A percentile compares a stretch with the other conserved stretches of the same genome.
These are phyloP conservation scores for Coreoperca whiteheadi DNA, from an alignment of 2,113 vertebrate species.

Conservation along the genomic window DNA sequence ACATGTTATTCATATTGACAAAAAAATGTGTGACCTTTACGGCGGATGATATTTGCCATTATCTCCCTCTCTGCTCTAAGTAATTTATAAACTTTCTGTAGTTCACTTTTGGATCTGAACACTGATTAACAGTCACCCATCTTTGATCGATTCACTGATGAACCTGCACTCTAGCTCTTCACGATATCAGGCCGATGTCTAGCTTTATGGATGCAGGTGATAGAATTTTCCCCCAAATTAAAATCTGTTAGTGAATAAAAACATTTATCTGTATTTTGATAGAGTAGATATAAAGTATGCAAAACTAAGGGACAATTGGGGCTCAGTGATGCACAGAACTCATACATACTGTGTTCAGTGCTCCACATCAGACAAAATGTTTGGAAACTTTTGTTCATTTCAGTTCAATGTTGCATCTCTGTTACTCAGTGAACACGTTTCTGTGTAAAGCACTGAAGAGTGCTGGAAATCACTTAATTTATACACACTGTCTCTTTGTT, in stretches of 20 bases:
- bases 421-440: not conserved
- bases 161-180: not conserved
- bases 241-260: not conserved
- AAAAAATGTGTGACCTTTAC: not conserved
- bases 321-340: not conserved
- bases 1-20: not conserved
- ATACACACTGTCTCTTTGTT: not conserved
- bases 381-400: no score
- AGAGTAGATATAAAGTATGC: no score
- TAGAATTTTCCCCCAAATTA: not conserved
- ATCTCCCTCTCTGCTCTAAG: not conserved
- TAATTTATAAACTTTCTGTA: not conserved
- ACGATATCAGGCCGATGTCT: not conserved
- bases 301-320: no score
- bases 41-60: not conserved
- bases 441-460: not conserved
- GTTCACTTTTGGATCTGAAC: not conserved
- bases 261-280: not conserved
- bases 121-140: not conserved
- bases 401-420: not conserved
- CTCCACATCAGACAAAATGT: slow-evolving; percentile 10
- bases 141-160: not conserved
- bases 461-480: not conserved
- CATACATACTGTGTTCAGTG: not conserved
- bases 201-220: not conserved